Evolutionary conservation across 2,113 vertebrate species (phyloP).

Genomic region (Passer domesticus): DNA sequence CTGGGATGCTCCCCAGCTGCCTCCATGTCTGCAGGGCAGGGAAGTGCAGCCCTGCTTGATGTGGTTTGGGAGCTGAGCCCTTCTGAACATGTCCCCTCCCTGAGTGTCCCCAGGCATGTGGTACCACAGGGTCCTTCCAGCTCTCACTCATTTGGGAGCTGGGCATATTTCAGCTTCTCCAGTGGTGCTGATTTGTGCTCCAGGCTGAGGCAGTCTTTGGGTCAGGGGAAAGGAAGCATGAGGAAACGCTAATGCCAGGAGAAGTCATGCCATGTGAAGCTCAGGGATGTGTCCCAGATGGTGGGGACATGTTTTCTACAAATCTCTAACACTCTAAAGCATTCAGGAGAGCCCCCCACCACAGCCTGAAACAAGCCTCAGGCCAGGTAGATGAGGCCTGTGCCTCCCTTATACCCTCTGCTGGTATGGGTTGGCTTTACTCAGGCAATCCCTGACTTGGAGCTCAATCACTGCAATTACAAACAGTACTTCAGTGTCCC

Average conservation of each 20-base stretch:
- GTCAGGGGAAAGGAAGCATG: background rate
- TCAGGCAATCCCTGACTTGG: background rate
- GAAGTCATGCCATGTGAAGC: background rate
- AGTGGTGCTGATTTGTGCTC: background rate
- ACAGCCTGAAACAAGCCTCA: background rate
- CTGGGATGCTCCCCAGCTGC: fast-evolving
- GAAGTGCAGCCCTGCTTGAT: background rate
- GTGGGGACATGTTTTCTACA: background rate
- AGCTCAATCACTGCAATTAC: background rate
- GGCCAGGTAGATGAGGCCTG: background rate
- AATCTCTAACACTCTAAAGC: background rate
- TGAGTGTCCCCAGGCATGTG: background rate
- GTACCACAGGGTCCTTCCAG: background rate
- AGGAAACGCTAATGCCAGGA: background rate
- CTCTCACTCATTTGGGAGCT: background rate
- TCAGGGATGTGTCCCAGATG: background rate
- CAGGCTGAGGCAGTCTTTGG: background rate
- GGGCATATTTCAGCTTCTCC: background rate
- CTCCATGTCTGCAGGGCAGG: background rate
- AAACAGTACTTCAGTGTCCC: background rate
- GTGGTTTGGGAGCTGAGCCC: background rate
- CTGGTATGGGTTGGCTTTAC: background rate
- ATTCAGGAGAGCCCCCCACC: background rate
- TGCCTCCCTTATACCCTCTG: background rate
- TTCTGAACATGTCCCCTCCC: background rate